Conservation (phyloP, 2,113 vertebrate genomes). For the Rhea americana region DNA sequence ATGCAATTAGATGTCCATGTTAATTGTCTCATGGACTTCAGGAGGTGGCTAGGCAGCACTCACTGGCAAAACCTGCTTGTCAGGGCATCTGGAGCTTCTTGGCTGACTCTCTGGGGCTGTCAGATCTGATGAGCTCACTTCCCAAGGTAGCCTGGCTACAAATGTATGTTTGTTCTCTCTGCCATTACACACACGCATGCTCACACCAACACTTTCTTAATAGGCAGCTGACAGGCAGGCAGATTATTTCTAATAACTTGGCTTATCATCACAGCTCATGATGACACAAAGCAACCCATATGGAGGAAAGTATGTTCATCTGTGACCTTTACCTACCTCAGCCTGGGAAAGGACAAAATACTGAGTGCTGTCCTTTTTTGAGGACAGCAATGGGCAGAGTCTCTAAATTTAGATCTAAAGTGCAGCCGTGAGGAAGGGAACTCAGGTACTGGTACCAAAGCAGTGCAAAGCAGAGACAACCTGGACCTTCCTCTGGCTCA, state of each 20-base stretch:
- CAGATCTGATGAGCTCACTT: background rate
- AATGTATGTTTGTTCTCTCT: fast-evolving
- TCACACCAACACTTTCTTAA: background rate
- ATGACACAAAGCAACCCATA: background rate
- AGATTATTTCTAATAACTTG: background rate
- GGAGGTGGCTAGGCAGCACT: background rate
- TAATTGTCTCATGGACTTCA: background rate
- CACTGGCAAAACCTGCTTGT: background rate
- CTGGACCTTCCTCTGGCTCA: background rate
- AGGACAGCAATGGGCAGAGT: background rate
- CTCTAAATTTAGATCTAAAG: background rate
- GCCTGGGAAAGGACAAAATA: background rate
- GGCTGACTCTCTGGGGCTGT: background rate
- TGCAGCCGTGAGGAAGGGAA: background rate
- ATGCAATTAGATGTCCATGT: background rate
- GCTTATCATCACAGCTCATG: background rate
- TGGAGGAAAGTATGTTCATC: background rate
- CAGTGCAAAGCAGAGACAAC: background rate
- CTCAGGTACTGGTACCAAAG: slow-evolving; percentile 32
- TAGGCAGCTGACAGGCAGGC: background rate
- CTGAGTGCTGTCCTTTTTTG: background rate
- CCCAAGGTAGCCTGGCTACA: background rate
- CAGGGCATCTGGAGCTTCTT: background rate
- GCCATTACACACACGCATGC: background rate
- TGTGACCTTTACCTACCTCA: background rate